These are phyloP conservation scores for Acrobasis suavella DNA, from an alignment of 2,888 invertebrate species.

Conservation along the genomic window DNA sequence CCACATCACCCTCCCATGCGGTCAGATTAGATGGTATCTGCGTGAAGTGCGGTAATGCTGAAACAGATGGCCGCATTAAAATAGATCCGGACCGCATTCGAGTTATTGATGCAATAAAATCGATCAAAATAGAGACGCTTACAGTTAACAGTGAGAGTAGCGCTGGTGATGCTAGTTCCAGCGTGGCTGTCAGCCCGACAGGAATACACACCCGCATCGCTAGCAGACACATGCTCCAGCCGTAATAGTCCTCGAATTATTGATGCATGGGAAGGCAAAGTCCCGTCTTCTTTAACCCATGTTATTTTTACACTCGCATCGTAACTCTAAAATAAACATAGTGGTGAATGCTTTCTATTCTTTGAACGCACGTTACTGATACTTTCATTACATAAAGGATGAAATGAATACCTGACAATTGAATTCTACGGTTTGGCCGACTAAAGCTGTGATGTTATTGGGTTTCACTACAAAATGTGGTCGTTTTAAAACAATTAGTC, in stretches of 20 bases:
- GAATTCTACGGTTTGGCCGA: slow-evolving; percentile 92
- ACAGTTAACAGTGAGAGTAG: slow-evolving; percentile 95
- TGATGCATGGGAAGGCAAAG: slow-evolving; percentile 68
- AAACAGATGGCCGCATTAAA: slow-evolving; percentile 78
- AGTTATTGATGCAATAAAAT: slow-evolving; percentile 73
- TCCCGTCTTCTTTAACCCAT: slow-evolving; percentile 75
- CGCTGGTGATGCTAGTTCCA: slow-evolving; percentile 92
- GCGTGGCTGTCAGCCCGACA: slow-evolving; percentile 96
- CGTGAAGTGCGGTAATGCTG: slow-evolving; percentile 94
- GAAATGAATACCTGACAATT: slow-evolving; percentile 85
- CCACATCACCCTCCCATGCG: slow-evolving; percentile 92
- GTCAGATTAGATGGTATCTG: slow-evolving; percentile 94
- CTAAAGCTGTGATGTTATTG: slow-evolving; percentile 90
- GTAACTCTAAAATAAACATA: slow-evolving; percentile 64
- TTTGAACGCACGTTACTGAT: slow-evolving; percentile 20
- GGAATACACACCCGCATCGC: slow-evolving; percentile 94
- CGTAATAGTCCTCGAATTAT: slow-evolving; percentile 81
- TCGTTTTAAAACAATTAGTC: slow-evolving; percentile 91
- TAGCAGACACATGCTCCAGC: slow-evolving; percentile 91
- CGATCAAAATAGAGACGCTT: slow-evolving; percentile 77
- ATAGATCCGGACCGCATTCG: slow-evolving; percentile 60
- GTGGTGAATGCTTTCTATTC: slow-evolving; percentile 19
- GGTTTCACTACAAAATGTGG: slow-evolving; percentile 94
- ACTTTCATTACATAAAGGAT: slow-evolving; percentile 15
- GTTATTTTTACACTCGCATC: slow-evolving; percentile 75